Evolutionary conservation across 2,797 vertebrate species (phyloP).

Genomic region (Acrocephalus scirpaceus): DNA sequence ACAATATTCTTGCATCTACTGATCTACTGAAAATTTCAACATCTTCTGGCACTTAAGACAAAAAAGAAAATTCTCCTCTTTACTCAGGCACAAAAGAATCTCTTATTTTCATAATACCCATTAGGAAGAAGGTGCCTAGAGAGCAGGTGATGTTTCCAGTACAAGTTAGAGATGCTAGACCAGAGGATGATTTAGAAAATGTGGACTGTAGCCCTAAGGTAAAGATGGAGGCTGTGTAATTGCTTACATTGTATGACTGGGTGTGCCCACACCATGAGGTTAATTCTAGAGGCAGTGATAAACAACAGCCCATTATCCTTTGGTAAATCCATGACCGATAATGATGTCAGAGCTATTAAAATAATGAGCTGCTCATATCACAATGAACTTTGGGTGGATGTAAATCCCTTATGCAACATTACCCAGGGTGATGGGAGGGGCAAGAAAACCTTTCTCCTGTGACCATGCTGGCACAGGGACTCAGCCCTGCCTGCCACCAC

Average conservation of each 20-base stretch:
- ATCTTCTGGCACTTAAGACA: not conserved
- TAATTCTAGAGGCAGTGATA: not conserved
- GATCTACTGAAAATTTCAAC: not conserved
- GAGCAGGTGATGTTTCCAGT: not conserved
- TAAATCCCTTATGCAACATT: not conserved
- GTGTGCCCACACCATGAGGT: not conserved
- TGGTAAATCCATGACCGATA: not conserved
- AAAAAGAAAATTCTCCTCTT: not conserved
- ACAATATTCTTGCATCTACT: not conserved
- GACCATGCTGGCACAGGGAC: fast-evolving
- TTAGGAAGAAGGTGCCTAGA: not conserved
- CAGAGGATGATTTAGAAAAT: not conserved
- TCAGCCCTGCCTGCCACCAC: not conserved
- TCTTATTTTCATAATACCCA: not conserved
- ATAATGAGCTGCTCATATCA: not conserved
- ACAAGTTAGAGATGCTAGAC: not conserved
- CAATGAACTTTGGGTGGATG: fast-evolving
- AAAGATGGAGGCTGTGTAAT: not conserved
- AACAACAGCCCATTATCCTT: not conserved
- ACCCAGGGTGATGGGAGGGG: not conserved
- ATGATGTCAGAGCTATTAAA: not conserved
- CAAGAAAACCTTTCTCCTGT: not conserved
- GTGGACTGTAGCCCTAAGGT: not conserved
- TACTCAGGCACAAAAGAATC: not conserved
- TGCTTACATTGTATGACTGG: fast-evolving